Evolutionary conservation across 2,113 vertebrate genomes (phyloP).

Genomic region (Crocuta crocuta): DNA sequence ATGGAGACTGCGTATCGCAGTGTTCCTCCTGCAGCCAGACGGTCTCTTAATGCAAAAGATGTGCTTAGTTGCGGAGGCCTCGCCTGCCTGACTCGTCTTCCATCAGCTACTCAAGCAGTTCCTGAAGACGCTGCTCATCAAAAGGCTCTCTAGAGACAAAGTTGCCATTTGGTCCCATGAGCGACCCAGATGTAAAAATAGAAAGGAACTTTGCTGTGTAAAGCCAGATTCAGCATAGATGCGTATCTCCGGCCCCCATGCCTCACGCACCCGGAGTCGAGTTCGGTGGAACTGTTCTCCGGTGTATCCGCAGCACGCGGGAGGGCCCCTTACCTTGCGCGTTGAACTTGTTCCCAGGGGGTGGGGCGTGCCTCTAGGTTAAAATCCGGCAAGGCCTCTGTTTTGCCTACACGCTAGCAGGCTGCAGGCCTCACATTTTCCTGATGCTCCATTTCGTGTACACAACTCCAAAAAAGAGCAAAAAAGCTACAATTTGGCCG

Average conservation of each 20-base stretch:
- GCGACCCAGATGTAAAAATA: accelerated
- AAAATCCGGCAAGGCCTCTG: no score
- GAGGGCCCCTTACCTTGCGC: neutral
- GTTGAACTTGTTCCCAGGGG: no score
- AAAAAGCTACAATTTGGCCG: neutral
- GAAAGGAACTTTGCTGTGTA: accelerated
- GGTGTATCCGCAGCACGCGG: accelerated
- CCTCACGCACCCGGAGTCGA: accelerated
- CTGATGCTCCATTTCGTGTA: neutral
- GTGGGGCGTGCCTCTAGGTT: no score
- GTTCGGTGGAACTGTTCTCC: accelerated
- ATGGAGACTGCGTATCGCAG: accelerated
- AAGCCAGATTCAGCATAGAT: accelerated
- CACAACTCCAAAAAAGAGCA: neutral
- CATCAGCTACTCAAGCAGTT: accelerated
- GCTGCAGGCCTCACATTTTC: neutral
- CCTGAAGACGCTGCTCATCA: accelerated
- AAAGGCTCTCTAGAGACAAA: accelerated
- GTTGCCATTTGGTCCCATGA: accelerated
- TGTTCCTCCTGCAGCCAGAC: accelerated
- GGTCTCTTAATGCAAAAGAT: accelerated
- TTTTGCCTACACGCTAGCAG: neutral
- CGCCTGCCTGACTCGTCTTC: no score
- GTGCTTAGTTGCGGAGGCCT: accelerated
- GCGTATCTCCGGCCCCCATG: accelerated